Percentiles rank a stretch among this genome's conserved stretches.
phyloP scores from a whole-genome alignment of 2,113 vertebrate species.

The Microcebus lehilahytsara region DNA sequence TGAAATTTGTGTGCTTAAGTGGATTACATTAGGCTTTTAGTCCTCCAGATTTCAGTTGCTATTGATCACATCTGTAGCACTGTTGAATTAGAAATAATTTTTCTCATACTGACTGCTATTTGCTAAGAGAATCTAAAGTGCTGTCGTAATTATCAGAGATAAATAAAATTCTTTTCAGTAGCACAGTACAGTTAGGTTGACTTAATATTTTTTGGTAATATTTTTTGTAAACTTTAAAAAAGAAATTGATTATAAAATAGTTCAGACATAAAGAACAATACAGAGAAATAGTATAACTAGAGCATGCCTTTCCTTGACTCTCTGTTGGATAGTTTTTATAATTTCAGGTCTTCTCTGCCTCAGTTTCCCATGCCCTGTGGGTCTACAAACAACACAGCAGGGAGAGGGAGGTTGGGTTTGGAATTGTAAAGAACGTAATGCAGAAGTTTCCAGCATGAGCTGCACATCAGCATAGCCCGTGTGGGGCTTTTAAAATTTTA shows the following conservation, averaged over 20 bases:
- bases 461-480: too few species aligned
- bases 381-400: background rate
- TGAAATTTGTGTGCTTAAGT: background rate
- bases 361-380: background rate
- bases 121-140: background rate
- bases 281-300: background rate
- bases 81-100: background rate
- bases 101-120: too few species aligned
- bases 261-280: background rate
- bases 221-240: background rate
- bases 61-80: background rate
- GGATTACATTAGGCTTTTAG: background rate
- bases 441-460: background rate
- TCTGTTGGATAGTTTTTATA: background rate
- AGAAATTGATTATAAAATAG: background rate
- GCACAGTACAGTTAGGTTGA: background rate
- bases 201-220: background rate
- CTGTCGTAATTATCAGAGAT: background rate
- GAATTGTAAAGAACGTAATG: background rate
- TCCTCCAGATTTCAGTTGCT: background rate
- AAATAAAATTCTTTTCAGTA: background rate
- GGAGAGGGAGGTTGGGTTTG: background rate
- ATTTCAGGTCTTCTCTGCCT: background rate
- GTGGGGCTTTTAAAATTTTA: background rate
- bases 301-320: background rate